These are phyloP conservation scores for Andrena bucephala DNA, from an alignment of 2,888 invertebrate genomes.

Conservation along the genomic window DNA sequence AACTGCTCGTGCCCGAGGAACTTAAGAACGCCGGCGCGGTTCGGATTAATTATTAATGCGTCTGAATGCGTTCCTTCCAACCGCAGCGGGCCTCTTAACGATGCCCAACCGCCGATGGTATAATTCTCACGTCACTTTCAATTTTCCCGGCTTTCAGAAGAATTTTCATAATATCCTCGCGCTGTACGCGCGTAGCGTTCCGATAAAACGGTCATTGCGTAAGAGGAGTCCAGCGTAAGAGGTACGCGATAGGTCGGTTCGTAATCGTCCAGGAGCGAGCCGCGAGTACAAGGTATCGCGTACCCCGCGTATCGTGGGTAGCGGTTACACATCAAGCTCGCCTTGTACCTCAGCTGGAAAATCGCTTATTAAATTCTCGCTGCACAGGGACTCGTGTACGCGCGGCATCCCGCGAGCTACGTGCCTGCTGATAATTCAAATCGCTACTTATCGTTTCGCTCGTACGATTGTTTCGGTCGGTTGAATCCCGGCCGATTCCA, in stretches of 20 bases:
- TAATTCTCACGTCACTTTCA: slow-evolving; percentile 45
- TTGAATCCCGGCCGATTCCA: neutral
- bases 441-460: slow-evolving; percentile 32
- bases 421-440: slow-evolving; percentile 50
- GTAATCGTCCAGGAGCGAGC: slow-evolving; percentile 54
- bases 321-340: slow-evolving; percentile 44
- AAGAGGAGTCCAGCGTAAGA: slow-evolving; percentile 46
- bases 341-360: slow-evolving; percentile 23
- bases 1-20: neutral
- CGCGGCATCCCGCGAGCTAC: slow-evolving; percentile 16
- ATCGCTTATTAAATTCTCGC: slow-evolving; percentile 52
- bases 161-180: slow-evolving; percentile 28
- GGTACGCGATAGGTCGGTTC: slow-evolving; percentile 30
- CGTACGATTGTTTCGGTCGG: slow-evolving; percentile 14
- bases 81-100: neutral
- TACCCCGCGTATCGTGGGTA: slow-evolving; percentile 62
- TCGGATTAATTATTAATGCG: slow-evolving; percentile 27
- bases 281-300: slow-evolving; percentile 55
- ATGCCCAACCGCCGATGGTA: neutral
- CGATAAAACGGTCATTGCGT: slow-evolving; percentile 42
- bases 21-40: neutral
- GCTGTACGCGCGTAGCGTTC: slow-evolving; percentile 4
- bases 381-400: slow-evolving; percentile 1
- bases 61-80: neutral
- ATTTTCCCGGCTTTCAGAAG: slow-evolving; percentile 14